phyloP scores from a whole-genome alignment of 1,140 invertebrate species.

The Paraescarpia echinospica region DNA sequence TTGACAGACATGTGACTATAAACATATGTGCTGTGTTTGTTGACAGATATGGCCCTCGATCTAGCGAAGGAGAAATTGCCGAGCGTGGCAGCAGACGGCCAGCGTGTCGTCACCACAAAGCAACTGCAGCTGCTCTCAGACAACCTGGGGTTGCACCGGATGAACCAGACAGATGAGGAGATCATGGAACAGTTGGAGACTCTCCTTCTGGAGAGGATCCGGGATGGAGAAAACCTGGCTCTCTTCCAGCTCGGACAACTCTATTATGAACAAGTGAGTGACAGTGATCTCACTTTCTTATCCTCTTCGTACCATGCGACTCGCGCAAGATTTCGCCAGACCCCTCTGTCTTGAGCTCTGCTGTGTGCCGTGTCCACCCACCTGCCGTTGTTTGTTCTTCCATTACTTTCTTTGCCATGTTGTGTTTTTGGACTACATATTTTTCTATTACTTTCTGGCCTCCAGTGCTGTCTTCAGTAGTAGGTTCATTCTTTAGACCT shows the following conservation, averaged over 20 bases:
- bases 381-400: no score
- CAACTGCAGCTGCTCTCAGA: background rate
- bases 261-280: conserved; percentile 56
- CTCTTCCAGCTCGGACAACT: conserved; percentile 55
- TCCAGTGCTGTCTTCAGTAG: no score
- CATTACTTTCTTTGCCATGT: conserved; percentile 17
- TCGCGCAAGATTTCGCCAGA: no score
- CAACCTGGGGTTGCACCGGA: background rate
- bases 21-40: no score
- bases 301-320: background rate
- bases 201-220: conserved; percentile 51
- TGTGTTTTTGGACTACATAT: background rate
- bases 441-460: no score
- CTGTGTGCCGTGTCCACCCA: no score
- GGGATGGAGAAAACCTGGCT: conserved; percentile 46
- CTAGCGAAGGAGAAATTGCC: background rate
- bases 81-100: background rate
- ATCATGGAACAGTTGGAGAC: conserved; percentile 52
- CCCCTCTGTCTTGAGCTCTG: no score
- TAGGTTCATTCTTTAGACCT: no score
- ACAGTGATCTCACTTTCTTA: conserved; percentile 18
- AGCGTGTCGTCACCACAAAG: background rate
- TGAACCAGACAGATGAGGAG: conserved; percentile 43
- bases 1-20: no score
- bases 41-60: background rate